Percentiles rank a stretch among this genome's conserved stretches.
Evolutionary conservation across 2,113 vertebrate genomes (phyloP).

Genomic region (Rhipidura dahli): DNA sequence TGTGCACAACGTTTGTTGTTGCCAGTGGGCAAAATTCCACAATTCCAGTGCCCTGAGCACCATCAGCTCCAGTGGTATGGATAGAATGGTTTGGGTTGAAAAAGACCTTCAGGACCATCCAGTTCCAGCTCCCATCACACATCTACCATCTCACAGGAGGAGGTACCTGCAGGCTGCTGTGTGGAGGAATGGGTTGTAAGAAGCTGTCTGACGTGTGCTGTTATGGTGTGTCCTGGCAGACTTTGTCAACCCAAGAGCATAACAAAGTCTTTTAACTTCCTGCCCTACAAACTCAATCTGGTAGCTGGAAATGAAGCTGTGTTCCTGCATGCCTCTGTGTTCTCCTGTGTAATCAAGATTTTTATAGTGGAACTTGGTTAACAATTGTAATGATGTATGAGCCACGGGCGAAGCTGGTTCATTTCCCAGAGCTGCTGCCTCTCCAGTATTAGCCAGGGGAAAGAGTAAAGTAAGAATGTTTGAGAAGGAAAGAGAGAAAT

Average conservation of each 20-base stretch:
- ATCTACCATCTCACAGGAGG: not conserved
- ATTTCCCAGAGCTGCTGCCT: slow-evolving; percentile 60
- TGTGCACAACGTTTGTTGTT: not conserved
- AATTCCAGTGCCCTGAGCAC: not conserved
- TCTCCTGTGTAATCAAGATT: slow-evolving; percentile 43
- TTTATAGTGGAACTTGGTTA: slow-evolving; percentile 58
- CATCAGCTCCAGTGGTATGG: not conserved
- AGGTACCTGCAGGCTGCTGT: not conserved
- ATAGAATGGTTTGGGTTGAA: not conserved
- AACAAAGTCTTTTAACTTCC: not conserved
- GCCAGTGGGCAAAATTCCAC: not conserved
- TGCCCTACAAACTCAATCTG: slow-evolving; percentile 15
- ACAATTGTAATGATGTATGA: slow-evolving; percentile 53
- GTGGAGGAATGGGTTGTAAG: not conserved
- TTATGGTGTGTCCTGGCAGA: not conserved
- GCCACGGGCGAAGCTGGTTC: slow-evolving; percentile 17
- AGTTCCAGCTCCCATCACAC: not conserved
- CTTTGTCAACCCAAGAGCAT: not conserved
- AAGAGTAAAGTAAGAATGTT: slow-evolving; percentile 29
- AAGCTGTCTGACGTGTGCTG: not conserved
- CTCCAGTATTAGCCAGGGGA: slow-evolving; percentile 35
- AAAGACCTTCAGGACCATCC: not conserved
- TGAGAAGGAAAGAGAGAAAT: slow-evolving; percentile 18
- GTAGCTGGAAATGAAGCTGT: slow-evolving; percentile 35
- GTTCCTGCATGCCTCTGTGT: slow-evolving; percentile 2